Evolutionary conservation across 2,888 invertebrate species (phyloP).

Genomic region (Eupithecia pulchellata): DNA sequence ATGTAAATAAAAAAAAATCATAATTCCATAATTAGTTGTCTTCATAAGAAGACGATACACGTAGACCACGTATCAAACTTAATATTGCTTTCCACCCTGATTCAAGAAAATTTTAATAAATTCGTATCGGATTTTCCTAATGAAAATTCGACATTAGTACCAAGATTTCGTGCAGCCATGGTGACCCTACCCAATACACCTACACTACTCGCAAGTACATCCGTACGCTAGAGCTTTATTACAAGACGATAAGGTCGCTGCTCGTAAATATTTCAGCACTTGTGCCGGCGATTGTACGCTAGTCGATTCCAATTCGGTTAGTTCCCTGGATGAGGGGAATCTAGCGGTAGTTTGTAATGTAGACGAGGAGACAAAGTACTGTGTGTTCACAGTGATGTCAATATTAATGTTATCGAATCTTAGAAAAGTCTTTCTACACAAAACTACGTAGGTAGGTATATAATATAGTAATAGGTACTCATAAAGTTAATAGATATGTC

Average conservation of each 20-base stretch:
- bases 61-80: background rate
- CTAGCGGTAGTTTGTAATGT: conserved; percentile 25
- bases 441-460: background rate
- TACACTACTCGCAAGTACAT: conserved; percentile 20
- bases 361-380: background rate
- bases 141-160: background rate
- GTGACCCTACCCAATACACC: conserved; percentile 17
- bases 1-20: too few species aligned
- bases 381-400: background rate
- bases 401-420: background rate
- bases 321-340: conserved; percentile 45
- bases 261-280: conserved; percentile 38
- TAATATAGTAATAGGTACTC: background rate
- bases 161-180: background rate
- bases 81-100: background rate
- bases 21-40: background rate
- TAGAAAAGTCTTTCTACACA: background rate
- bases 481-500: background rate
- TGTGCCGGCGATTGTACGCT: conserved; percentile 44
- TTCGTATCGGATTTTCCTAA: background rate
- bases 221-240: conserved; percentile 35
- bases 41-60: background rate
- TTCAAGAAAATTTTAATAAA: background rate
- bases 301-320: conserved; percentile 57
- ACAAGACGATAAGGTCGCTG: conserved; percentile 37